phyloP scores from a whole-genome alignment of 2,888 invertebrate genomes.

The Lomographa bimaculata region DNA sequence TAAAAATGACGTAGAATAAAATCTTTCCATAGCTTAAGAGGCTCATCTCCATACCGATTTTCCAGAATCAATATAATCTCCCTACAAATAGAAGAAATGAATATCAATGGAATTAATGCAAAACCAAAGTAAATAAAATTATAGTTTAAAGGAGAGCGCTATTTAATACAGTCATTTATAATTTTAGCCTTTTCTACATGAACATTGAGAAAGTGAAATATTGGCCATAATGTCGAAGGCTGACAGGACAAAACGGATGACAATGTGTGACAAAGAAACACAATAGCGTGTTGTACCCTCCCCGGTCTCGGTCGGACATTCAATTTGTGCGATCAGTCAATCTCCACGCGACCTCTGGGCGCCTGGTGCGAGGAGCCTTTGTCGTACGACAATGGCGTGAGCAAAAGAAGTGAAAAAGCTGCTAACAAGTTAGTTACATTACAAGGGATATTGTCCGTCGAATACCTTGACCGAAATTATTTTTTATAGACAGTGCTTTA shows the following conservation, averaged over 20 bases:
- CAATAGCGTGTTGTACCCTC: conserved; percentile 63
- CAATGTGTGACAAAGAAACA: conserved; percentile 36
- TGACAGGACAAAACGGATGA: conserved; percentile 23
- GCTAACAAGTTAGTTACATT: conserved; percentile 20
- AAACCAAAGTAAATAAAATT: no score
- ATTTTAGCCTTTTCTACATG: background rate
- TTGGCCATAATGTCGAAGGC: conserved; percentile 65
- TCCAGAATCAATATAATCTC: no score
- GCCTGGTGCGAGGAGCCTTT: conserved; percentile 64
- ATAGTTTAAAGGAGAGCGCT: no score
- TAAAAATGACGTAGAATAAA: no score
- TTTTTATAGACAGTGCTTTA: no score
- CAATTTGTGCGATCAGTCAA: conserved; percentile 78
- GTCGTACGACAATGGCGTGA: conserved; percentile 64
- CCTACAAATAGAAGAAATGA: no score
- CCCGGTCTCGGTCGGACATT: conserved; percentile 66
- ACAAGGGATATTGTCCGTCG: no score
- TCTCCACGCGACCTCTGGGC: conserved; percentile 62
- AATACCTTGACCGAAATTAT: no score
- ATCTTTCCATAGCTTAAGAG: no score
- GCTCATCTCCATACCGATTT: no score
- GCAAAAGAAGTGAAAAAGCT: conserved; percentile 56
- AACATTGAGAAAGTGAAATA: conserved; percentile 51
- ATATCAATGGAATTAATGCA: no score
- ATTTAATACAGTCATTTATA: no score